These are phyloP conservation scores for Diplodus puntazzo DNA, from an alignment of 2,797 vertebrate genomes.

Conservation along the genomic window DNA sequence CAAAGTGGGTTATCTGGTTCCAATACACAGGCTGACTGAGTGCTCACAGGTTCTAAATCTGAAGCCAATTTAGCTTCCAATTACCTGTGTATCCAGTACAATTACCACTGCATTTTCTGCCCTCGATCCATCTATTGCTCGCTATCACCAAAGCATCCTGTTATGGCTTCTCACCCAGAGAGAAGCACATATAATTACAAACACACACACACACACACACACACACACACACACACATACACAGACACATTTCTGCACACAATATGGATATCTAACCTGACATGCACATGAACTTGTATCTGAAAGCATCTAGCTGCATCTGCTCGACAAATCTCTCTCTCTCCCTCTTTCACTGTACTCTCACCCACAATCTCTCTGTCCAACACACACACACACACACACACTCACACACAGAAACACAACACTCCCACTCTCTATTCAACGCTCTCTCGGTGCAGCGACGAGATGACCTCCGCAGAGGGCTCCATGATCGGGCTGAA, in stretches of 20 bases:
- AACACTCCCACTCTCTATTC: conserved; percentile 3
- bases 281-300: conserved; percentile 38
- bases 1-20: conserved; percentile 42
- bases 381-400: conserved; percentile 1
- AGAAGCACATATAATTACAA: conserved; percentile 48
- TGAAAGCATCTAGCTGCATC: conserved; percentile 23
- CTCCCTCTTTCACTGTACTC: not conserved
- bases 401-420: conserved; percentile 9
- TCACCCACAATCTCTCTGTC: conserved; percentile 3
- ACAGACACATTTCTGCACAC: conserved; percentile 19
- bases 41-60: conserved; percentile 69
- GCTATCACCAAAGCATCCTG: conserved; percentile 61
- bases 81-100: conserved; percentile 77
- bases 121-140: conserved; percentile 64
- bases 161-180: conserved; percentile 41
- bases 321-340: conserved; percentile 30
- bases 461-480: conserved; percentile 47
- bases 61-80: conserved; percentile 79
- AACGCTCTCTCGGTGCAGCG: conserved; percentile 13
- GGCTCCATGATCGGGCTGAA: conserved; percentile 56
- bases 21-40: conserved; percentile 52
- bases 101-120: conserved; percentile 73
- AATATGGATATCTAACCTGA: conserved; percentile 36
- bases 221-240: conserved; percentile 9
- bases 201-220: conserved; percentile 9